Evolutionary conservation across 2,888 invertebrate species (phyloP), one percentile per base, ranked within the genome.

Genomic region (Zelleria hepariella): DNA sequence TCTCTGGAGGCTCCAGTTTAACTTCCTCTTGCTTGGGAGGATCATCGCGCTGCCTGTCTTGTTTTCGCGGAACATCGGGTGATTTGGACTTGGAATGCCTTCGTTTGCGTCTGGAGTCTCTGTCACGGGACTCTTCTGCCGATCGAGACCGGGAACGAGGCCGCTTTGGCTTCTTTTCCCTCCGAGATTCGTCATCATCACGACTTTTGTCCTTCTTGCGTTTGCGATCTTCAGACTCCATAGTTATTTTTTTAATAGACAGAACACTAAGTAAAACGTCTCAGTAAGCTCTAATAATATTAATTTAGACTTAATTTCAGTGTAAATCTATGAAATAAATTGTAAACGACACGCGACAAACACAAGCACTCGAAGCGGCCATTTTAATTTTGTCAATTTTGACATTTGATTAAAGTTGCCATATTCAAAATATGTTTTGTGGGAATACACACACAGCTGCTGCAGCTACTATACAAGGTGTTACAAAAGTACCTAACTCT

Each of bases 61-160:
- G 71, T 68, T 80, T 83, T 0, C 62, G 58, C 1, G 67, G 59
- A 18, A 61, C 65, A 21, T 71, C 65, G 0, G 78, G 78, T 18
- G 84, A 81, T 21, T 63, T 67, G 1, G 86, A 84, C 59, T 69
- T 75, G 5, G 86, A 84, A 74, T 75, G 72, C 60, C 68, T 76
- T 15, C 82, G 77, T 69, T 81, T 86, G 10, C 84, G 75, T 58
- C 74, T 74, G 15, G 70, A 71, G 20, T 78, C 75, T 42, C 60
- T 79, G 1, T 79, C 73, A 7, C 73, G 69, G 26, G 61, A 62
- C 2, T 68, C 66, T 2, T 60, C 65, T 18, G 76, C 76, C 25
- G 84, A 78, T 62, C 70, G 70, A 1, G 84, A 81, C 61, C 75
- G 74, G 10, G 82, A 74, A 52, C 82, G 75, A 55, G 71, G 68